A percentile compares a stretch with the other conserved stretches of the same genome.
Evolutionary conservation across 2,113 vertebrate genomes (phyloP).

Genomic region (Sardina pilchardus): DNA sequence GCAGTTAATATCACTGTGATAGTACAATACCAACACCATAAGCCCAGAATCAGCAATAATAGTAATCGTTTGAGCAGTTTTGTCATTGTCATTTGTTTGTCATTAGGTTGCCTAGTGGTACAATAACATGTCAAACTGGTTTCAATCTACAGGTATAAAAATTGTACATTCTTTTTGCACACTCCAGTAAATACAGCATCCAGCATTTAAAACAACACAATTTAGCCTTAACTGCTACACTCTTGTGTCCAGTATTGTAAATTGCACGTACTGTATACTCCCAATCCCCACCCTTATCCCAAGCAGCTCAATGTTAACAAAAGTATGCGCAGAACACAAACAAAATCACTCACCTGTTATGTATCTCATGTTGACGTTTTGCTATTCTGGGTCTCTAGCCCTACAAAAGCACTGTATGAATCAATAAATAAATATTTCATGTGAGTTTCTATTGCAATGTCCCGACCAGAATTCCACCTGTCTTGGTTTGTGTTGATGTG

Average conservation of each 20-base stretch:
- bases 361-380: conserved; percentile 49
- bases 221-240: too few relatives aligned
- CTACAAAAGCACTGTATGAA: neutral
- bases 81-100: too few relatives aligned
- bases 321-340: neutral
- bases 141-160: neutral
- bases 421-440: neutral
- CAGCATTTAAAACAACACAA: too few relatives aligned
- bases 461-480: neutral
- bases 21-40: neutral
- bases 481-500: neutral
- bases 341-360: conserved; percentile 51
- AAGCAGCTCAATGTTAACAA: neutral
- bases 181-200: neutral
- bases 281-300: neutral
- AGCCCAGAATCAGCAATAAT: neutral
- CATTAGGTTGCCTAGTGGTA: neutral
- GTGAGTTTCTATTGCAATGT: neutral
- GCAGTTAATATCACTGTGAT: neutral
- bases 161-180: neutral
- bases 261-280: neutral
- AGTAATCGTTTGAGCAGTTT: neutral
- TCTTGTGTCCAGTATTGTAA: neutral
- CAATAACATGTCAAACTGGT: neutral
- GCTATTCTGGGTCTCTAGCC: conserved; percentile 9